These are phyloP conservation scores for Pangasianodon hypophthalmus DNA, from an alignment of 2,113 vertebrate species.

Conservation along the genomic window DNA sequence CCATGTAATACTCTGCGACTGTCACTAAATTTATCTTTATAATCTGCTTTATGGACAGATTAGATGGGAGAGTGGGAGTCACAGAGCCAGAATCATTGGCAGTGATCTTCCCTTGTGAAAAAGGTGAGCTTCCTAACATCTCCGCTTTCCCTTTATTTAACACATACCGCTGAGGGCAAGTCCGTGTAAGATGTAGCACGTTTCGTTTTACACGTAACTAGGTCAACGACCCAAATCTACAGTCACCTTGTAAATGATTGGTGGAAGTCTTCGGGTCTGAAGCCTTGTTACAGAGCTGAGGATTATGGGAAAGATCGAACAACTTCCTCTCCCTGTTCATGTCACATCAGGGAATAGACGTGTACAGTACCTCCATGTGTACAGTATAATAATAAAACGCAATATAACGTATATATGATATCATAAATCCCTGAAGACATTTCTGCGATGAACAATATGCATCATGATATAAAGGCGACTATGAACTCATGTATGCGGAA, in stretches of 20 bases:
- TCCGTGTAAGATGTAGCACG: conserved; percentile 12
- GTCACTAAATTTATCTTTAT: conserved; percentile 41
- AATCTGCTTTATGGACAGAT: conserved; percentile 51
- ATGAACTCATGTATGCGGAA: neutral
- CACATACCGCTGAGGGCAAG: conserved; percentile 10
- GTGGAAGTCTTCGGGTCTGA: conserved; percentile 21
- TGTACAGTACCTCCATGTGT: neutral
- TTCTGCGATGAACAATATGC: neutral
- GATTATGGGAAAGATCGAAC: conserved; percentile 28
- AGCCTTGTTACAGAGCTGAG: conserved; percentile 13
- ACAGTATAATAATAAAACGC: neutral
- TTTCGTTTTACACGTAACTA: conserved; percentile 58
- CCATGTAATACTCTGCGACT: conserved; percentile 35
- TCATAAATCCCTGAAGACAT: neutral
- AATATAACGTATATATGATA: neutral
- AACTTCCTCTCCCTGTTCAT: conserved; percentile 18
- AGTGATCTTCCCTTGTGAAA: neutral
- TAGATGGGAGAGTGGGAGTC: conserved; percentile 28
- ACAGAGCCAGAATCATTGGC: neutral
- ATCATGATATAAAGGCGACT: too few relatives aligned
- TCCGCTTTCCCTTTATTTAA: neutral
- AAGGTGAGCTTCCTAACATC: neutral
- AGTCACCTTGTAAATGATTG: conserved; percentile 52
- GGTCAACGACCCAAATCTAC: conserved; percentile 59
- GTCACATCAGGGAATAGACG: conserved; percentile 2